These are phyloP conservation scores for Agonum fuliginosum DNA, from an alignment of 2,888 invertebrate species.

Conservation along the genomic window DNA sequence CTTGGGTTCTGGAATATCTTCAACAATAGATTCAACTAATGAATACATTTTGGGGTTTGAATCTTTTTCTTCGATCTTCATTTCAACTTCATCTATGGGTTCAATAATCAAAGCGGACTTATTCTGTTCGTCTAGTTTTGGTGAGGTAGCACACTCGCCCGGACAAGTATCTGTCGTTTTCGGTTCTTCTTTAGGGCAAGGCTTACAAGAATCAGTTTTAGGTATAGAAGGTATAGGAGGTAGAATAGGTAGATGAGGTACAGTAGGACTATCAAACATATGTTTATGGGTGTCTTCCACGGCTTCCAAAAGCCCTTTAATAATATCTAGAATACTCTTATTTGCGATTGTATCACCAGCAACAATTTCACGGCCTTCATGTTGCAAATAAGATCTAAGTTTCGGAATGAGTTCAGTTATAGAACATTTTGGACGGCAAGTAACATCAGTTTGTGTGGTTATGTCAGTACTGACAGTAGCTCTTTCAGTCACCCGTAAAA, in stretches of 20 bases:
- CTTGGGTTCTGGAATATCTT: too few relatives aligned
- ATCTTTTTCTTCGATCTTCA: too few relatives aligned
- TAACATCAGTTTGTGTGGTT: slow-evolving; percentile 64
- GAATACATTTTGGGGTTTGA: too few relatives aligned
- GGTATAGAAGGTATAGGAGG: too few relatives aligned
- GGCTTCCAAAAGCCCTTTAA: slow-evolving; percentile 16
- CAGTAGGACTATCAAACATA: slow-evolving; percentile 20
- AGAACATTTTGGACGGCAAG: slow-evolving; percentile 63
- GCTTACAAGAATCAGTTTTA: too few relatives aligned
- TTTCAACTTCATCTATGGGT: too few relatives aligned
- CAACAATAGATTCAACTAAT: too few relatives aligned
- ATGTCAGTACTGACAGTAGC: slow-evolving; percentile 64
- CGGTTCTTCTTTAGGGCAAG: too few relatives aligned
- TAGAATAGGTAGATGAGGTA: neutral
- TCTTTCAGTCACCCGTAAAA: slow-evolving; percentile 64
- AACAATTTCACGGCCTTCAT: slow-evolving; percentile 40
- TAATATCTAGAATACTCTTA: slow-evolving; percentile 32
- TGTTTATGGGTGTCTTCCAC: slow-evolving; percentile 33
- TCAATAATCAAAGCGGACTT: too few relatives aligned
- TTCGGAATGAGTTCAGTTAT: slow-evolving; percentile 60
- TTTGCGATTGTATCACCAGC: slow-evolving; percentile 20
- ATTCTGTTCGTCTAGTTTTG: too few relatives aligned
- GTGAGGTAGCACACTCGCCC: too few relatives aligned
- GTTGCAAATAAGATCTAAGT: slow-evolving; percentile 59
- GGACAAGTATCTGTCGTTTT: too few relatives aligned